A percentile compares a stretch with the other conserved stretches of the same genome.
Conservation (phyloP, 2,888 invertebrate genomes). For the Amphipoea lucens region DNA sequence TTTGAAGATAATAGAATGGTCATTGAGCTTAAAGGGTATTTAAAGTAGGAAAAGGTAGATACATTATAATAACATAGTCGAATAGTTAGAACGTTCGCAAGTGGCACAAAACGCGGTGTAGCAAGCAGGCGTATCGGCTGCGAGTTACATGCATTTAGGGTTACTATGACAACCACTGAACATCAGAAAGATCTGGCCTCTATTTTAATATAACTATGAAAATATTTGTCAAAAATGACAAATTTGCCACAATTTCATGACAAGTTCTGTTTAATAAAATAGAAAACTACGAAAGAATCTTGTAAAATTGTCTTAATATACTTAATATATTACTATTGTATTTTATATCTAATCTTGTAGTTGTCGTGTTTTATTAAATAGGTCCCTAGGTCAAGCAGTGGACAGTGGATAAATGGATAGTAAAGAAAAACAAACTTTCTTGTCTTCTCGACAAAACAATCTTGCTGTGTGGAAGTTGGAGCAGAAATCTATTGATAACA, state of each 20-base stretch:
- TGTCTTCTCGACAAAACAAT: background rate
- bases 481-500: background rate
- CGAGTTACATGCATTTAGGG: conserved; percentile 73
- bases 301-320: background rate
- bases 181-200: background rate
- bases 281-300: background rate
- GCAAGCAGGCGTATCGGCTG: conserved; percentile 79
- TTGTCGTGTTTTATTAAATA: background rate
- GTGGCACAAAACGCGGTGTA: conserved; percentile 81
- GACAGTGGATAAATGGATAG: background rate
- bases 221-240: background rate
- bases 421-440: conserved; percentile 1
- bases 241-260: background rate
- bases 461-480: background rate
- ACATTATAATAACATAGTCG: conserved; percentile 65
- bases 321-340: background rate
- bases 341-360: background rate
- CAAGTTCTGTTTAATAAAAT: background rate
- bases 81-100: conserved; percentile 76
- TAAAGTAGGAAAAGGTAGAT: conserved; percentile 53
- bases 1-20: background rate
- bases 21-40: background rate
- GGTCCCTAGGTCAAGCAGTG: background rate
- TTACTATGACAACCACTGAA: conserved; percentile 45
- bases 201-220: background rate